Conservation (phyloP, 2,797 vertebrate species). For the Lophius americanus region DNA sequence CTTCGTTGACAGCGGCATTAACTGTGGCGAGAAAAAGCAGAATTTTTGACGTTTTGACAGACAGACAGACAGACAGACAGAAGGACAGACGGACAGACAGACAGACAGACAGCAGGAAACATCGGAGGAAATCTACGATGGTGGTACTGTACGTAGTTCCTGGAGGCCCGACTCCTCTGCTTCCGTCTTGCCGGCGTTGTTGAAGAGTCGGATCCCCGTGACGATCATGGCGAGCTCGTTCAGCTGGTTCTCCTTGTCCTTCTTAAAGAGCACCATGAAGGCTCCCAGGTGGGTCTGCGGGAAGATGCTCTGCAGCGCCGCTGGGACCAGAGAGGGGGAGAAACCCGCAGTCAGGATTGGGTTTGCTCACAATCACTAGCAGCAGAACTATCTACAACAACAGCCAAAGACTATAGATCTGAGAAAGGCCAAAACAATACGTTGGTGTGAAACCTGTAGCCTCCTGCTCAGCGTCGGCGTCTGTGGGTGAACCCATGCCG, state of each 20-base stretch:
- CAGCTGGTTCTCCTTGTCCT: slow-evolving; percentile 89
- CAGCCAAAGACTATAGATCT: background rate
- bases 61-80: no score
- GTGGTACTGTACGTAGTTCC: slow-evolving; percentile 36
- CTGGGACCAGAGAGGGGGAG: slow-evolving; percentile 68
- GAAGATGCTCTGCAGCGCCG: slow-evolving; percentile 92
- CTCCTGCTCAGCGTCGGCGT: slow-evolving; percentile 82
- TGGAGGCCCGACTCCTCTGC: slow-evolving; percentile 76
- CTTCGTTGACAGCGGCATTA: slow-evolving; percentile 80
- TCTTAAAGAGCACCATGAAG: slow-evolving; percentile 86
- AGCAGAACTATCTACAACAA: background rate
- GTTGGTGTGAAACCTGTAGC: slow-evolving; percentile 80
- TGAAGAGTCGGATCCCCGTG: slow-evolving; percentile 91
- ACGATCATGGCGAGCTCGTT: slow-evolving; percentile 86
- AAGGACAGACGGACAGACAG: no score
- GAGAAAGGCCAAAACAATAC: background rate
- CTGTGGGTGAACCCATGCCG: slow-evolving; percentile 83
- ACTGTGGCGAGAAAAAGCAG: slow-evolving; percentile 71
- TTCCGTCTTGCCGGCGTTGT: slow-evolving; percentile 82
- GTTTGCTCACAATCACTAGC: background rate
- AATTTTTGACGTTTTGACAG: background rate
- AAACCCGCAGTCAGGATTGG: background rate
- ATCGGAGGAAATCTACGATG: background rate
- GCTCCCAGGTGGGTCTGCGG: slow-evolving; percentile 83
- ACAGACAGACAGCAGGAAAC: no score